Conservation (phyloP, 2,113 vertebrate species). For the Haemorhous mexicanus region DNA sequence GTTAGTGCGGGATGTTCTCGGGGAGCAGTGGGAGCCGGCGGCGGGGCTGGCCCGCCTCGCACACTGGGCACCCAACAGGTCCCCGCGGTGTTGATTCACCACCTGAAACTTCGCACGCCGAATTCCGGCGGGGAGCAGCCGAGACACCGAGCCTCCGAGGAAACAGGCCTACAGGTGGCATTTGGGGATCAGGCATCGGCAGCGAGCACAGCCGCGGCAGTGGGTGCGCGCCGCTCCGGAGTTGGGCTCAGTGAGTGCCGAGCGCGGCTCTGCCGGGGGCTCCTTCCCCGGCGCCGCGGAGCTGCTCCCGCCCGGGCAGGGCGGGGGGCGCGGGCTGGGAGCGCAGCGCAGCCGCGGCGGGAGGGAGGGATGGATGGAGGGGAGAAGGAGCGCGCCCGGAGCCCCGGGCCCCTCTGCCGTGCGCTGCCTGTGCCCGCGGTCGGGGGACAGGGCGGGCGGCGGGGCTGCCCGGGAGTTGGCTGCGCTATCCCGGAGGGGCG, state of each 20-base stretch:
- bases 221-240: background rate
- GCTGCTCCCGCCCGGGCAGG: background rate
- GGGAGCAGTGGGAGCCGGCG: background rate
- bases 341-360: background rate
- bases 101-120: background rate
- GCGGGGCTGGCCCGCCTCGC: background rate
- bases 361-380: background rate
- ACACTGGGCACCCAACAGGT: background rate
- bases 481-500: background rate
- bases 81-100: background rate
- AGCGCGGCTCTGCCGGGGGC: background rate
- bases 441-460: no score
- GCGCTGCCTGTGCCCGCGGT: background rate
- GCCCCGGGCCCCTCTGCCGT: background rate
- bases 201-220: background rate
- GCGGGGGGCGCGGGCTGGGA: background rate
- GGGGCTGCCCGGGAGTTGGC: background rate
- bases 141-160: background rate
- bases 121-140: background rate
- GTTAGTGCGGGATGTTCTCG: background rate
- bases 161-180: slow-evolving; percentile 44
- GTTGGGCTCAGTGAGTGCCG: background rate
- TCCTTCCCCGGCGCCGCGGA: background rate
- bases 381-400: background rate
- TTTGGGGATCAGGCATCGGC: background rate